phyloP scores from a whole-genome alignment of 2,797 vertebrate species.

The Antennarius maculatus region DNA sequence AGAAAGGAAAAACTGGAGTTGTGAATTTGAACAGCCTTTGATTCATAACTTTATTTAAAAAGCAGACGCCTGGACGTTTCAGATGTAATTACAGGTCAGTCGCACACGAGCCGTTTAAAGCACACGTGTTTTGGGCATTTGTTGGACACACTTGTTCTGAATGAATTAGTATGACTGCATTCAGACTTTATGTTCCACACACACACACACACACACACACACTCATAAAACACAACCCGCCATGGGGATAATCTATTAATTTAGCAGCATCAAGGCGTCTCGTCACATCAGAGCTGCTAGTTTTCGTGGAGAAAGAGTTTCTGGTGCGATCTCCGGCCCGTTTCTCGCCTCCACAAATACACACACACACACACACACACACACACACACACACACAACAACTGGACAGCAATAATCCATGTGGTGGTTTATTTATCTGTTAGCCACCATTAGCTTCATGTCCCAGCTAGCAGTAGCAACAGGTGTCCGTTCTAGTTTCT shows the following conservation, averaged over 20 bases:
- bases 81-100: constrained; percentile 34
- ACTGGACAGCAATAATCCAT: no score
- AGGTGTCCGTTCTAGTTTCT: constrained; percentile 11
- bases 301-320: constrained; percentile 33
- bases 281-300: constrained; percentile 39
- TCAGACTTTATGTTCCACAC: constrained; percentile 5
- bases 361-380: no score
- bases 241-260: constrained; percentile 48
- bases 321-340: constrained; percentile 3
- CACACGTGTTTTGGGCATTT: constrained; percentile 12
- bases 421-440: neutral
- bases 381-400: no score
- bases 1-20: constrained; percentile 5
- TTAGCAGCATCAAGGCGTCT: constrained; percentile 42
- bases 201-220: constrained; percentile 9
- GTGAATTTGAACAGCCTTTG: constrained; percentile 19
- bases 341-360: no score
- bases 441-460: neutral
- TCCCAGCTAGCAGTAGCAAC: neutral
- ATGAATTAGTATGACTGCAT: constrained; percentile 10
- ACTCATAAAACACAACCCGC: constrained; percentile 6
- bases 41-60: constrained; percentile 32
- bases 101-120: constrained; percentile 20
- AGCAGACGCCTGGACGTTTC: constrained; percentile 21
- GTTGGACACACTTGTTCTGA: constrained; percentile 5